Base-by-base conservation (phyloP, 2,888 invertebrate species). In the Stictocephala bisonia region DNA sequence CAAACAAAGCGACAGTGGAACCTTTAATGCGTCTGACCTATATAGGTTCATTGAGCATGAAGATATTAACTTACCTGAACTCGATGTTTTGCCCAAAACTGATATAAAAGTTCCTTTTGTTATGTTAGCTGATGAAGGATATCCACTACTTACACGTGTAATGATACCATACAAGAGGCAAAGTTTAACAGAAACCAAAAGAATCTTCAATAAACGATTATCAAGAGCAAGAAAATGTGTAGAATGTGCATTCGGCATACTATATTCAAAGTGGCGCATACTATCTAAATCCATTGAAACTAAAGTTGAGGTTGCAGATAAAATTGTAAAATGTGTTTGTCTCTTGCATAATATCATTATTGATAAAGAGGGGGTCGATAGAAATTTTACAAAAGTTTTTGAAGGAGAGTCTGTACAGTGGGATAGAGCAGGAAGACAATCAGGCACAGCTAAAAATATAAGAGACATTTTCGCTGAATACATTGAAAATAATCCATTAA, bases 1-100 rank as follows among this genome's bases (percentile, higher is more conserved):
- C 6, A 80, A 79, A 76, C 79, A 79, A 71, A 79, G 80, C 56
- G 80, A 80, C 70, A 78, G 80, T 18, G 79, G 79, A 68, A 79
- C 78, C 53, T 72, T 73, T 18, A n/a, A 22, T 29, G 35, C 56
- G 26, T 73, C 53, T 18, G 20, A 67, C 56, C 53, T 72, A 67
- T 9, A 50, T 27, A 18, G 50, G 50, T 44, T 60, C 35, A 50
- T 72, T 31, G 60, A 53, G 56, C 56, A 56, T 53, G 58, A 26
- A 41, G 20, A 51, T 69, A 50, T 69, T 51, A 50, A 2, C 24
- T 51, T 69, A 13, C 69, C 31, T 9, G 60, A 60, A 31, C 60
- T 35, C 3, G 15, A 69, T 27, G 20, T 51, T 2, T 51, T 69
- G 27, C 51, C 69, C 6, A 67, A 67, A 44, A 67, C 67, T 24